phyloP scores from a whole-genome alignment of 1,140 invertebrate genomes.

The Pseudomyrmex flavicornis region DNA sequence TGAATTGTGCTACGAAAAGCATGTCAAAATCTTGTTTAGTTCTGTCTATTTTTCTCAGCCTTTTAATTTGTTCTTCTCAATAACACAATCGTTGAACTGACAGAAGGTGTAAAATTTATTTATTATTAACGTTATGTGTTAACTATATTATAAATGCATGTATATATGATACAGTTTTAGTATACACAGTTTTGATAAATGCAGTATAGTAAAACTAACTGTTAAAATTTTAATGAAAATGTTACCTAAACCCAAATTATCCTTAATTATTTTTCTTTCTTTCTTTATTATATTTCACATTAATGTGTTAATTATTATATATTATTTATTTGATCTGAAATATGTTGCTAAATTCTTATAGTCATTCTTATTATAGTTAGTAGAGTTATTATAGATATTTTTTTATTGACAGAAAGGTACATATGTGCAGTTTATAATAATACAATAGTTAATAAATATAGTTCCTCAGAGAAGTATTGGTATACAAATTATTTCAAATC shows the following conservation, averaged over 20 bases:
- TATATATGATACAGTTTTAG: no score
- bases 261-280: no score
- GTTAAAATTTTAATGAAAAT: no score
- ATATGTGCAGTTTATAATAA: neutral
- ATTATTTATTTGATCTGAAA: neutral
- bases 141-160: no score
- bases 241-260: no score
- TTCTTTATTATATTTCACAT: no score
- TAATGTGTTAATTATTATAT: neutral
- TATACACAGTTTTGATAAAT: no score
- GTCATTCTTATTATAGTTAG: neutral
- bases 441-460: no score
- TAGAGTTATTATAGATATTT: neutral
- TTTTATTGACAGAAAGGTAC: neutral
- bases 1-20: neutral
- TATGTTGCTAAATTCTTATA: neutral
- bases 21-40: constrained; percentile 32
- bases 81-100: neutral
- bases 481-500: constrained; percentile 21
- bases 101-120: no score
- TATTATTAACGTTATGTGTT: no score
- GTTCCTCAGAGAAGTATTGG: neutral
- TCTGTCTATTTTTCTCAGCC: constrained; percentile 2
- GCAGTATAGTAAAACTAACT: no score
- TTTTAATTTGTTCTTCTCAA: no score